A percentile compares a stretch with the other conserved stretches of the same genome.
Evolutionary conservation across 1,140 invertebrate species (phyloP).

Genomic region (Achatina immaculata): DNA sequence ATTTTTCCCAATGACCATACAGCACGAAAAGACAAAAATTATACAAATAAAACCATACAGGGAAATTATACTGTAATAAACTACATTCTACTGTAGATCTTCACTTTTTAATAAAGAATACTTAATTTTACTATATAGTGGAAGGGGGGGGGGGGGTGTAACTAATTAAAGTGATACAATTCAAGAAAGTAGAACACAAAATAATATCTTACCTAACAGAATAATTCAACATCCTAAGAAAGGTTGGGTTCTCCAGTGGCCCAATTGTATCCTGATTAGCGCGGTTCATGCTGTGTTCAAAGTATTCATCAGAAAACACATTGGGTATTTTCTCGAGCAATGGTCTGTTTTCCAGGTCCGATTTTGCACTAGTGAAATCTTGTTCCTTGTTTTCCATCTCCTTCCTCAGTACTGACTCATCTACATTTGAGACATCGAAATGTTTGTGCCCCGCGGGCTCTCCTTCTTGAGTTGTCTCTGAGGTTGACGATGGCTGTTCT

Average conservation of each 20-base stretch:
- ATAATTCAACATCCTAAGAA: constrained; percentile 19
- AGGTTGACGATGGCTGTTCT: background rate
- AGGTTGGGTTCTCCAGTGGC: constrained; percentile 23
- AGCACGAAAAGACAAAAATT: too few species aligned
- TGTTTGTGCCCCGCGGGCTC: constrained; percentile 15
- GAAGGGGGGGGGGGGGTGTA: too few species aligned
- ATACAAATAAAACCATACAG: too few species aligned
- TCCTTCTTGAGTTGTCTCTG: background rate
- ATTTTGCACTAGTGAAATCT: background rate
- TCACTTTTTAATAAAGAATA: too few species aligned
- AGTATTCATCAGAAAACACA: background rate
- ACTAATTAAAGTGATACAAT: too few species aligned
- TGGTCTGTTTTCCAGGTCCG: background rate
- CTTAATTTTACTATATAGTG: too few species aligned
- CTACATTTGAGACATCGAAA: constrained; percentile 23
- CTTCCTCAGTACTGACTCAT: constrained; percentile 19
- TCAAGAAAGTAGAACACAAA: background rate
- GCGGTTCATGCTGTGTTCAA: background rate
- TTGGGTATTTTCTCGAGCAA: constrained; percentile 1
- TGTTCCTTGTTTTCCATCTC: background rate
- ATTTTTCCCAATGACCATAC: too few species aligned
- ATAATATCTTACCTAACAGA: constrained; percentile 29
- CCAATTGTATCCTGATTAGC: constrained; percentile 28
- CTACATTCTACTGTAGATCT: too few species aligned
- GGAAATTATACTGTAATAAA: too few species aligned